Percentiles rank a stretch among this genome's conserved stretches.
These are phyloP conservation scores for Melanotaenia nigrans DNA, from an alignment of 2,797 vertebrate species.

Conservation along the genomic window DNA sequence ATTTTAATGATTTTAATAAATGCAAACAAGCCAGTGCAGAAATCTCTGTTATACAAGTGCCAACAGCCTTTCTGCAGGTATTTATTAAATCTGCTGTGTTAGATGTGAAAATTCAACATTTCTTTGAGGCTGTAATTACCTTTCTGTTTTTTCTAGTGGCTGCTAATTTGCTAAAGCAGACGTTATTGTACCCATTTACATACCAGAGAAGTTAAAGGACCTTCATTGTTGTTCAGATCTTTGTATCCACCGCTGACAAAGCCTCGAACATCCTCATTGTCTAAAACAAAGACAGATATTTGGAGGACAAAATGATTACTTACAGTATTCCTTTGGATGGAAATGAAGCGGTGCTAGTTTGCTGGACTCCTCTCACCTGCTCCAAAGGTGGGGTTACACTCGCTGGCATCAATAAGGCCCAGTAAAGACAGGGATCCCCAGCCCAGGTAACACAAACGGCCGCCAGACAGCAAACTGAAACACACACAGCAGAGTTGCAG, in stretches of 20 bases:
- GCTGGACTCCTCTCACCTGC: constrained; percentile 73
- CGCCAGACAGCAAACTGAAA: constrained; percentile 75
- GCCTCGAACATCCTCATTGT: constrained; percentile 78
- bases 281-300: constrained; percentile 63
- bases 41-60: neutral
- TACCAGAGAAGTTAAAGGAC: constrained; percentile 79
- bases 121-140: constrained; percentile 7
- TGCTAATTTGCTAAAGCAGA: constrained; percentile 19
- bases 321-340: neutral
- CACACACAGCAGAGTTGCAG: neutral
- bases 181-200: constrained; percentile 27
- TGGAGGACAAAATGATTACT: neutral
- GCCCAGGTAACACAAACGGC: constrained; percentile 81
- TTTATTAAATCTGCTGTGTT: too few relatives aligned
- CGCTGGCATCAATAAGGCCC: constrained; percentile 84
- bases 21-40: constrained; percentile 5
- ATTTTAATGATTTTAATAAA: constrained; percentile 10
- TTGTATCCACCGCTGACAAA: constrained; percentile 83
- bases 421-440: constrained; percentile 83
- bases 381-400: constrained; percentile 85
- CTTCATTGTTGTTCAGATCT: constrained; percentile 81
- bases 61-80: too few relatives aligned
- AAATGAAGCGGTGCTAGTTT: neutral
- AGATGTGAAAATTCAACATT: neutral
- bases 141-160: too few relatives aligned